Evolutionary conservation across 1,140 invertebrate genomes (phyloP).

Genomic region (Drosophila willistoni): DNA sequence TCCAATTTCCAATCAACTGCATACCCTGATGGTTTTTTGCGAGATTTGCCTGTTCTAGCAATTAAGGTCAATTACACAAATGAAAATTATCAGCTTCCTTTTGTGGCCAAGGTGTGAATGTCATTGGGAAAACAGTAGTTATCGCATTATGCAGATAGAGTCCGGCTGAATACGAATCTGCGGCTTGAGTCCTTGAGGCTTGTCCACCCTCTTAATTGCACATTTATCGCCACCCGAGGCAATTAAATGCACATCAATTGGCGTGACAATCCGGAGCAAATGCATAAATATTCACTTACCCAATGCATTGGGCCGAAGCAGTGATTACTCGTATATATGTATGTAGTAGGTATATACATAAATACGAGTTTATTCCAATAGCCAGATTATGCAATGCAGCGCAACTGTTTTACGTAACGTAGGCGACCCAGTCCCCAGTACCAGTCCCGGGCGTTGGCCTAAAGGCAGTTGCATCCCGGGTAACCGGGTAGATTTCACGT

Average conservation of each 20-base stretch:
- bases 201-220: slow-evolving; percentile 23
- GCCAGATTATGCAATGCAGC: slow-evolving; percentile 10
- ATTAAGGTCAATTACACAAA: slow-evolving; percentile 22
- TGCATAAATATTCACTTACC: slow-evolving; percentile 20
- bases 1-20: neutral
- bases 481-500: no score
- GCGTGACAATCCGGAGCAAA: slow-evolving; percentile 14
- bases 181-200: neutral
- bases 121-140: slow-evolving; percentile 18
- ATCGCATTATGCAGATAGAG: slow-evolving; percentile 11
- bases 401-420: slow-evolving; percentile 24
- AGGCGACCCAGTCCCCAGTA: slow-evolving; percentile 1
- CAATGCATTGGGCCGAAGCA: neutral
- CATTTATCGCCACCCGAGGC: slow-evolving; percentile 25
- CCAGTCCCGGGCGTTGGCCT: neutral
- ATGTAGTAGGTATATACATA: no score
- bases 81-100: slow-evolving; percentile 24
- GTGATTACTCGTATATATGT: neutral
- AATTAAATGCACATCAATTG: slow-evolving; percentile 41
- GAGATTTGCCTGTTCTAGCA: slow-evolving; percentile 17
- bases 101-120: slow-evolving; percentile 23
- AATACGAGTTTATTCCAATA: neutral
- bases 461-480: neutral
- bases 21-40: slow-evolving; percentile 7
- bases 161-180: neutral